A percentile compares a stretch with the other conserved stretches of the same genome.
These are phyloP conservation scores for Tigriopus japonicus DNA, from an alignment of 1,140 invertebrate species.

Conservation along the genomic window DNA sequence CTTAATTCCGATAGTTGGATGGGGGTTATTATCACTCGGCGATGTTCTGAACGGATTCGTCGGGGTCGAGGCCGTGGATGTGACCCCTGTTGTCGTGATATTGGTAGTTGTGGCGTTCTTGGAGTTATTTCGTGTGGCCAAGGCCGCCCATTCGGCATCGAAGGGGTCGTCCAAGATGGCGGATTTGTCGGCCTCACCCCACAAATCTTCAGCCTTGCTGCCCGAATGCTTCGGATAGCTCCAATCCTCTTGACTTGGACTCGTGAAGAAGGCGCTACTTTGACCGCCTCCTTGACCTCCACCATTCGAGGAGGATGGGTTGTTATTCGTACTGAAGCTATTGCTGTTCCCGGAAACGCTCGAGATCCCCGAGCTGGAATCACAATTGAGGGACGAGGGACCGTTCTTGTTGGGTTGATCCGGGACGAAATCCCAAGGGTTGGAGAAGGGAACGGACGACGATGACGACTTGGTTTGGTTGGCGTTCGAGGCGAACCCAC, in stretches of 20 bases:
- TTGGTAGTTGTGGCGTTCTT: slow-evolving; percentile 26
- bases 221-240: too few species aligned
- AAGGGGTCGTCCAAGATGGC: slow-evolving; percentile 43
- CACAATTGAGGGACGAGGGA: background rate
- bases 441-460: background rate
- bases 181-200: slow-evolving; percentile 14
- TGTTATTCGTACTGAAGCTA: background rate
- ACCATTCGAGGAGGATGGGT: background rate
- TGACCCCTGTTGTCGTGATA: slow-evolving; percentile 21
- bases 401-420: slow-evolving; percentile 4
- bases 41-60: background rate
- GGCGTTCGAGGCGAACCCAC: too few species aligned
- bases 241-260: too few species aligned
- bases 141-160: slow-evolving; percentile 63
- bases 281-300: background rate
- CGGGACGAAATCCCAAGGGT: slow-evolving; percentile 17
- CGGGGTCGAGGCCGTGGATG: background rate
- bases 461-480: too few species aligned
- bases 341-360: background rate
- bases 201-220: too few species aligned
- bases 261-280: too few species aligned
- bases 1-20: background rate
- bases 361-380: background rate
- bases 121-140: slow-evolving; percentile 23
- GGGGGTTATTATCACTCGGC: background rate